These are phyloP conservation scores for Andricus quercusramuli DNA, from an alignment of 2,888 invertebrate species.

Conservation along the genomic window DNA sequence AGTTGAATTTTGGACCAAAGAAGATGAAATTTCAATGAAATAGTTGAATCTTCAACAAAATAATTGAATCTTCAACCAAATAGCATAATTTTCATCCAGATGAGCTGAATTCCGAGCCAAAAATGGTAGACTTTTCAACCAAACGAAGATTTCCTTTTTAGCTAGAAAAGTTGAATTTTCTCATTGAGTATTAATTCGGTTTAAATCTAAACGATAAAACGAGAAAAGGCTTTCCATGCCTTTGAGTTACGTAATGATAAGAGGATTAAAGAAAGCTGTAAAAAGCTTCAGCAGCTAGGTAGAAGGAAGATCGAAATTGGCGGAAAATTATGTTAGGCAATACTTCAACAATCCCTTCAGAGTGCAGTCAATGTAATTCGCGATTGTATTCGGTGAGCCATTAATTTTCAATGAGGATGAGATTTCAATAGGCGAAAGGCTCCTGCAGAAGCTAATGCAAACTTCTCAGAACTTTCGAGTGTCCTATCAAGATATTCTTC, in stretches of 20 bases:
- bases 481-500: conserved; percentile 31
- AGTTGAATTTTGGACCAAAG: too few species aligned
- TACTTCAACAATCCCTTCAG: conserved; percentile 9
- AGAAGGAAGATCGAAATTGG: neutral
- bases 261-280: neutral
- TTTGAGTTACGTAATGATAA: conserved; percentile 8
- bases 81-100: too few species aligned
- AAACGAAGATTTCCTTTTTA: too few species aligned
- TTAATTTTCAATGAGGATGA: conserved; percentile 37
- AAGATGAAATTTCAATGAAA: too few species aligned
- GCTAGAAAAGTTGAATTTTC: too few species aligned
- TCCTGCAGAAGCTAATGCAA: conserved; percentile 28
- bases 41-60: too few species aligned
- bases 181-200: too few species aligned
- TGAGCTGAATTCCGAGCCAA: too few species aligned
- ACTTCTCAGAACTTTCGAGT: conserved; percentile 18
- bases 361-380: neutral
- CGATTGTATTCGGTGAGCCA: conserved; percentile 39
- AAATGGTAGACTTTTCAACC: too few species aligned
- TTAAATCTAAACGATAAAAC: too few species aligned
- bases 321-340: conserved; percentile 2
- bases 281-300: neutral
- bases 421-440: conserved; percentile 32
- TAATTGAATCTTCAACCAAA: too few species aligned
- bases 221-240: neutral